Conservation (phyloP, 2,888 invertebrate genomes). For the Ormyrus rosae region DNA sequence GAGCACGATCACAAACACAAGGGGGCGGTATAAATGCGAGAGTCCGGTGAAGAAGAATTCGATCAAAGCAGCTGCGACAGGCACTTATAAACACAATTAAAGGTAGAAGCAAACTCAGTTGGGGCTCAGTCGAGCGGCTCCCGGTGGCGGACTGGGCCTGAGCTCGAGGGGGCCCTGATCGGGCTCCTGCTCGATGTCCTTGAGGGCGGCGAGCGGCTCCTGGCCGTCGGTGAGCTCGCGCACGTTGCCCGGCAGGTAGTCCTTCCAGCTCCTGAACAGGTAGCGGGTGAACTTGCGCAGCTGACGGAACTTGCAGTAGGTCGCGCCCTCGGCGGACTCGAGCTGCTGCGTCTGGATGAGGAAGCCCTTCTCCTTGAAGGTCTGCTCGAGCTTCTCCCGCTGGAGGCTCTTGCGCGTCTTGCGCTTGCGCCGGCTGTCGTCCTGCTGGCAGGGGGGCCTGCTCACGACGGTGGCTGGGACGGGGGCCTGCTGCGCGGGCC, state of each 20-base stretch:
- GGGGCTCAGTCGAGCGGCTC: constrained; percentile 4
- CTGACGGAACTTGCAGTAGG: constrained; percentile 95
- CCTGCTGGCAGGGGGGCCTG: constrained; percentile 16
- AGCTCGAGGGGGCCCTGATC: not conserved
- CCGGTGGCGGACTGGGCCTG: constrained; percentile 14
- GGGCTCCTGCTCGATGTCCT: constrained; percentile 36
- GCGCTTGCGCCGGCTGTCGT: constrained; percentile 77
- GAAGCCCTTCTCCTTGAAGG: constrained; percentile 95
- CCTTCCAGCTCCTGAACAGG: constrained; percentile 94
- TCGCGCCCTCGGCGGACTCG: constrained; percentile 94
- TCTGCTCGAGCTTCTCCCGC: constrained; percentile 91
- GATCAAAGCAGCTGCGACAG: no score
- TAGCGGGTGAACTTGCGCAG: constrained; percentile 93
- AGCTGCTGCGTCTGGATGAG: constrained; percentile 94
- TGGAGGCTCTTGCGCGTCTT: constrained; percentile 90
- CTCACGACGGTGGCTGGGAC: no score
- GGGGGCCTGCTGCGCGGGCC: not conserved
- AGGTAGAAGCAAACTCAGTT: constrained; percentile 10
- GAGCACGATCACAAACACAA: constrained; percentile 12
- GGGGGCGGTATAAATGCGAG: constrained; percentile 39
- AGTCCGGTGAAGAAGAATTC: no score
- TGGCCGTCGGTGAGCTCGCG: constrained; percentile 65
- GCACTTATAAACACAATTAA: no score
- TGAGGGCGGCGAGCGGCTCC: constrained; percentile 30
- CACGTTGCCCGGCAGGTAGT: constrained; percentile 89